Base-by-base conservation (phyloP, 2,888 invertebrate species). In the Alloscopus bannaensis region DNA sequence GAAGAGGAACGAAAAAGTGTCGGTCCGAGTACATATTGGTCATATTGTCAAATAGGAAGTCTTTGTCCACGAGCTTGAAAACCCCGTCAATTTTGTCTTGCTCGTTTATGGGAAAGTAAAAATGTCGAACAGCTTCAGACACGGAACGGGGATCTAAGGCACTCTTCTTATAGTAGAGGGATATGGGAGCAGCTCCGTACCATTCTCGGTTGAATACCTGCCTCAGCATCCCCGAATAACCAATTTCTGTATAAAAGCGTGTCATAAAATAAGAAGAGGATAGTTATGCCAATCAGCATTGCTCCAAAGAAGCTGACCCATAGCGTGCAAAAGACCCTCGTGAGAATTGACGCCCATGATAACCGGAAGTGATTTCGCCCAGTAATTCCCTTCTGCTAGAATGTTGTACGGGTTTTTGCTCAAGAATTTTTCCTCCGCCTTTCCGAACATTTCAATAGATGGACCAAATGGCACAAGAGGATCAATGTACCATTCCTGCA, bases 1-100 rank as follows among this genome's bases (percentile, higher is more conserved):
- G 83, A 16, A 81, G 57, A 16, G 82, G 82, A 59, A 81, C 70
- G 71, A 82, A 83, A 59, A 84, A 84, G 59, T 83, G 83, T 8
- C 84, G 66, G 65, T 84, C 84, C 1, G 84, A 84, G 52, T 84
- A 84, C 79, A 84, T 70, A 22, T 80, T 75, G 1, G 81, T 84
- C 11, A 84, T 40, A 36, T 77, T 65, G 4, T 70, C 72, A 28
- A 84, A 75, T 3, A 36, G 55, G 45, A 57, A 75, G 20, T 80
- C 52, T 31, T 80, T 80, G 22, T 76, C 80, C 1, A 81, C 81
- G 28, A 81, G 45, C 31, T 52, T 60, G 20, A 8, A 4, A 6
- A 20, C 18, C 2, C 42, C 59, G 0, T 69, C 29, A 3, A 6
- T 16, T 62, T 69, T 60, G 16, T 66, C 52, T 4, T 65, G 62